Base-by-base conservation (phyloP, 2,113 vertebrate species). In the Scatophagus argus region DNA sequence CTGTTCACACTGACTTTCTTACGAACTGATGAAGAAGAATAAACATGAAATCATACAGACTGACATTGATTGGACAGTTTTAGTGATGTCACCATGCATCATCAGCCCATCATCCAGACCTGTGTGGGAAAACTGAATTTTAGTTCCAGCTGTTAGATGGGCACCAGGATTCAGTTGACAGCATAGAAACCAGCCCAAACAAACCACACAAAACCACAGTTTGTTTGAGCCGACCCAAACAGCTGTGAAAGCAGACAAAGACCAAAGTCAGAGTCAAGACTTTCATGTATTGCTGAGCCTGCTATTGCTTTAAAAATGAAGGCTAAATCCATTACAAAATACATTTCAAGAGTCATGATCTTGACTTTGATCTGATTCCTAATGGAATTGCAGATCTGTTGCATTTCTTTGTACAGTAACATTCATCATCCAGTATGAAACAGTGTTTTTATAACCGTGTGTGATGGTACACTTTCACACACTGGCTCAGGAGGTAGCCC, bases 391-490 rank as follows among this genome's bases (percentile, higher is more conserved):
- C 31, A 11, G 38, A 32, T 23, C 38, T 34, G 10, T 34, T 4
- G 23, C 5, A 12, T 59, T 47, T 54, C 32, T 2, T 12, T 55
- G 9, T 12, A 32, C 11, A 32, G 36, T 59, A 11, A 21, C 12
- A 8, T 44, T 31, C 21, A 32, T 64, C 13, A 6, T 36, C 25
- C 11, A 44, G 7, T n/a, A 43, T 29, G 12, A 41, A 31, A 34
- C 19, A 3, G 25, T 55, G 16, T 38, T 80, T 61, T 32, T 41
- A 12, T 63, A 1, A 2, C 34, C 43, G 6, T 58, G 31, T 68
- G 49, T 31, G 29, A 66, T 34, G 44, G 16, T 46, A 23, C 32
- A 64, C 17, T 67, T 85, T 83, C 56, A 31, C 60, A 44, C 55
- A n/a, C 21, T 36, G 49, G 32, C 58, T 79, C 36, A 2, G 39